A percentile compares a stretch with the other conserved stretches of the same genome.
Conservation (phyloP, 1,140 invertebrate genomes). For the Drosophila orena region DNA sequence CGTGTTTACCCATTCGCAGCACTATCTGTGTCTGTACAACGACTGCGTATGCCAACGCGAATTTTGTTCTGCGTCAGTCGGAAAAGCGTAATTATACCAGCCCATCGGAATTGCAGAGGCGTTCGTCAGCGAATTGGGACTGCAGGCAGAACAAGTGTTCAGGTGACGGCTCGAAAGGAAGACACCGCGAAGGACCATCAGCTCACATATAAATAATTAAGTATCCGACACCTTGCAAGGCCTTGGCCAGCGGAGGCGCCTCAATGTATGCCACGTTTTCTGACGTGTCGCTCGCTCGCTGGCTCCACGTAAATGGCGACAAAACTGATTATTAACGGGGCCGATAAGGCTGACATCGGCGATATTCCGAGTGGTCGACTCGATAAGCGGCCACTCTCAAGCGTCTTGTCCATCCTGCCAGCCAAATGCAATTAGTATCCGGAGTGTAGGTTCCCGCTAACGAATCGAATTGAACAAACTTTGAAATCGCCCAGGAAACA, state of each 20-base stretch:
- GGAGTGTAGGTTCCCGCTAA: not conserved
- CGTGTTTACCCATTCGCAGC: conserved; percentile 28
- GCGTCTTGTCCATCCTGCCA: conserved; percentile 4
- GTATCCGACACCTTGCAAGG: conserved; percentile 37
- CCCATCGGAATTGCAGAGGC: conserved; percentile 8
- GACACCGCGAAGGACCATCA: conserved; percentile 10
- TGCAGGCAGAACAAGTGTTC: conserved; percentile 28
- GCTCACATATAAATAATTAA: conserved; percentile 39
- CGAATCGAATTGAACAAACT: conserved; percentile 6
- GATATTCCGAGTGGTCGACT: conserved; percentile 30
- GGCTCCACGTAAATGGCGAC: conserved; percentile 10
- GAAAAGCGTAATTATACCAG: conserved; percentile 35
- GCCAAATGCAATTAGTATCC: conserved; percentile 36
- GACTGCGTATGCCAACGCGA: too few species aligned
- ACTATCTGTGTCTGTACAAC: conserved; percentile 52
- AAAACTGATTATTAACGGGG: not conserved
- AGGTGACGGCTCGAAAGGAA: conserved; percentile 8
- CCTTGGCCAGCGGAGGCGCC: conserved; percentile 22
- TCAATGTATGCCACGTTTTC: conserved; percentile 25
- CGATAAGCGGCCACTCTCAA: too few species aligned
- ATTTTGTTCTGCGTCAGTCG: conserved; percentile 51
- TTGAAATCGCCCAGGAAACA: conserved; percentile 28
- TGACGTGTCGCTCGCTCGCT: conserved; percentile 15
- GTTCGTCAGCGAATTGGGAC: conserved; percentile 1
- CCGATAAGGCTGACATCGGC: conserved; percentile 33